Percentiles rank a stretch among this genome's conserved stretches.
Evolutionary conservation across 2,888 invertebrate genomes (phyloP).

Genomic region (Drosophila ustulata): DNA sequence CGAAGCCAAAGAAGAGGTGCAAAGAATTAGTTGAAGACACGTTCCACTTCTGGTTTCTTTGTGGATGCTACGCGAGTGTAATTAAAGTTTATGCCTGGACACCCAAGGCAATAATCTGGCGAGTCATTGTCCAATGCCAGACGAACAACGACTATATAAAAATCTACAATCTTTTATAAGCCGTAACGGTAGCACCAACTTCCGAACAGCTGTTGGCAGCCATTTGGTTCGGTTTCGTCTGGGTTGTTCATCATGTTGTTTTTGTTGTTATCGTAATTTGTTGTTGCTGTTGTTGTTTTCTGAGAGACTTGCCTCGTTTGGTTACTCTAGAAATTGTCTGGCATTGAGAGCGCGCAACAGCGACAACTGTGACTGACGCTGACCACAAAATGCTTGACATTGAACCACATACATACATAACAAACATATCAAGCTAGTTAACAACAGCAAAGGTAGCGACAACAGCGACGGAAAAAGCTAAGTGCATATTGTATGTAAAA

Average conservation of each 20-base stretch:
- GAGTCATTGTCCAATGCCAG: slow-evolving; percentile 70
- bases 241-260: slow-evolving; percentile 47
- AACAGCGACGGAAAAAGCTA: slow-evolving; percentile 12
- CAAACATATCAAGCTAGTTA: slow-evolving; percentile 28
- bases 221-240: slow-evolving; percentile 26
- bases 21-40: slow-evolving; percentile 19
- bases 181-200: slow-evolving; percentile 65
- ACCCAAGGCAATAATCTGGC: slow-evolving; percentile 58
- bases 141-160: slow-evolving; percentile 20
- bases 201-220: slow-evolving; percentile 65
- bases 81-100: slow-evolving; percentile 60
- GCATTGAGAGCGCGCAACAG: slow-evolving; percentile 66
- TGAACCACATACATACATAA: slow-evolving; percentile 56
- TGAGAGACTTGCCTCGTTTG: slow-evolving; percentile 60
- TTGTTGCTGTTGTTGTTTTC: slow-evolving; percentile 14
- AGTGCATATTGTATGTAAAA: slow-evolving; percentile 29
- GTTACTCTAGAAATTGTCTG: slow-evolving; percentile 68
- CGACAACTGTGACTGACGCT: slow-evolving; percentile 61
- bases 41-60: slow-evolving; percentile 46
- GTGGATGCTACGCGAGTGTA: slow-evolving; percentile 28
- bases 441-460: neutral
- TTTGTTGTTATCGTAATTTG: neutral
- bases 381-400: slow-evolving; percentile 70
- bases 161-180: slow-evolving; percentile 57
- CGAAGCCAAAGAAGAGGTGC: slow-evolving; percentile 15